Percentiles rank a stretch among this genome's conserved stretches.
These are phyloP conservation scores for Xestobium rufovillosum DNA, from an alignment of 2,888 invertebrate species.

Conservation along the genomic window DNA sequence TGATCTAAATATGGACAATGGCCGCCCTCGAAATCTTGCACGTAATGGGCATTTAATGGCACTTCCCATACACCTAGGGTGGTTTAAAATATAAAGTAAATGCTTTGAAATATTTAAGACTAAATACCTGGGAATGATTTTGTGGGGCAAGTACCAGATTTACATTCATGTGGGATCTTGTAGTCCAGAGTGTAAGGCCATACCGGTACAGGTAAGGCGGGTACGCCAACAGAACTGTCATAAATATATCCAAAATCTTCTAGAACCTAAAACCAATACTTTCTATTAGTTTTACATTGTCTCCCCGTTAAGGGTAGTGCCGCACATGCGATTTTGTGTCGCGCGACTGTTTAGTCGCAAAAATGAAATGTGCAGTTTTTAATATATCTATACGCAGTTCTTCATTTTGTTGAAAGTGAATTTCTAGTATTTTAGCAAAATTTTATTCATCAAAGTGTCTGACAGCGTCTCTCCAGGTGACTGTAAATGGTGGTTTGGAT, in stretches of 20 bases:
- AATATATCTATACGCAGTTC: conserved; percentile 2
- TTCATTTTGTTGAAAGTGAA: too few relatives aligned
- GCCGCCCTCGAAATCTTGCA: conserved; percentile 82
- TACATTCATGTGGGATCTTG: conserved; percentile 88
- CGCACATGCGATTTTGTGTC: too few relatives aligned
- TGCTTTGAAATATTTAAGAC: background rate
- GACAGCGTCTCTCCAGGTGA: too few relatives aligned
- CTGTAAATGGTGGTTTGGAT: too few relatives aligned
- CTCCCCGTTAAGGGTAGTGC: background rate
- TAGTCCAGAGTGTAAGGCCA: conserved; percentile 95
- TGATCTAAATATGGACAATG: conserved; percentile 90
- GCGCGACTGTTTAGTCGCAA: too few relatives aligned
- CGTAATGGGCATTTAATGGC: conserved; percentile 82
- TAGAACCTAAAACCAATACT: conserved; percentile 59
- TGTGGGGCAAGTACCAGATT: conserved; percentile 84
- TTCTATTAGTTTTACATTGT: conserved; percentile 4
- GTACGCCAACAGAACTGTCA: conserved; percentile 85
- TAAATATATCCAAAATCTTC: conserved; percentile 90
- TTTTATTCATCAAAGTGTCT: too few relatives aligned
- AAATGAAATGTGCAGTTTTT: too few relatives aligned
- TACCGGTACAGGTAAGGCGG: conserved; percentile 68
- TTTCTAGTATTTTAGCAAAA: too few relatives aligned
- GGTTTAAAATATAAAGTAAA: conserved; percentile 5
- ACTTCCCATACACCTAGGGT: conserved; percentile 80
- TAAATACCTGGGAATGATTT: conserved; percentile 73